A percentile compares a stretch with the other conserved stretches of the same genome.
phyloP scores from a whole-genome alignment of 2,888 invertebrate genomes.

The Epirrhoe alternata region DNA sequence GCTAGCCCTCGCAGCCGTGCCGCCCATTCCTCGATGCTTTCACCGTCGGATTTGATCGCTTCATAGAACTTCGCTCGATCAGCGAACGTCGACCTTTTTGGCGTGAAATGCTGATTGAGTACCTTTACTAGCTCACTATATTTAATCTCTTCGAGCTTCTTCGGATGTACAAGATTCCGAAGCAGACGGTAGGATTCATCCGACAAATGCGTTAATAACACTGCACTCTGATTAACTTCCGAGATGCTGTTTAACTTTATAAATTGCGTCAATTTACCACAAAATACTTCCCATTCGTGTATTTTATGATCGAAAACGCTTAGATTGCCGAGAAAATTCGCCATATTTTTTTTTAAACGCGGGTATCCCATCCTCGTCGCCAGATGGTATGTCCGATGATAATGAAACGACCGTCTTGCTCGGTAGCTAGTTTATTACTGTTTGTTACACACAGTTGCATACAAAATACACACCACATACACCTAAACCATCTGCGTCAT shows the following conservation, averaged over 20 bases:
- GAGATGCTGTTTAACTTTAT: neutral
- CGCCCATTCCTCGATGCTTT: conserved; percentile 40
- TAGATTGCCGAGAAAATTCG: neutral
- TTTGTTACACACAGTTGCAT: no score
- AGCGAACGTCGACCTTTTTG: conserved; percentile 39
- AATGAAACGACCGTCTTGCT: no score
- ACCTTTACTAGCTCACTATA: neutral
- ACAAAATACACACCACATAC: conserved; percentile 1
- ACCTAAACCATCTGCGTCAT: conserved; percentile 32
- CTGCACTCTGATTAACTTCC: neutral
- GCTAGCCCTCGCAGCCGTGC: conserved; percentile 37
- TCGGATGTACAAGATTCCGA: conserved; percentile 1
- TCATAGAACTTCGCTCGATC: conserved; percentile 41
- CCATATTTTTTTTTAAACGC: neutral
- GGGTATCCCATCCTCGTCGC: neutral
- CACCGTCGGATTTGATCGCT: conserved; percentile 29
- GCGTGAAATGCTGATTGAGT: conserved; percentile 34
- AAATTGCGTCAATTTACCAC: neutral
- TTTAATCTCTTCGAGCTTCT: neutral
- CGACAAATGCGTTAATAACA: neutral
- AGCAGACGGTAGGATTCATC: conserved; percentile 1
- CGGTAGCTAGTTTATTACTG: neutral
- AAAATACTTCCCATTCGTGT: no score
- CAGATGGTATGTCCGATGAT: no score
- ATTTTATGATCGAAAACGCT: no score